Conservation (phyloP, 2,113 vertebrate species). For the Alligator sinensis region DNA sequence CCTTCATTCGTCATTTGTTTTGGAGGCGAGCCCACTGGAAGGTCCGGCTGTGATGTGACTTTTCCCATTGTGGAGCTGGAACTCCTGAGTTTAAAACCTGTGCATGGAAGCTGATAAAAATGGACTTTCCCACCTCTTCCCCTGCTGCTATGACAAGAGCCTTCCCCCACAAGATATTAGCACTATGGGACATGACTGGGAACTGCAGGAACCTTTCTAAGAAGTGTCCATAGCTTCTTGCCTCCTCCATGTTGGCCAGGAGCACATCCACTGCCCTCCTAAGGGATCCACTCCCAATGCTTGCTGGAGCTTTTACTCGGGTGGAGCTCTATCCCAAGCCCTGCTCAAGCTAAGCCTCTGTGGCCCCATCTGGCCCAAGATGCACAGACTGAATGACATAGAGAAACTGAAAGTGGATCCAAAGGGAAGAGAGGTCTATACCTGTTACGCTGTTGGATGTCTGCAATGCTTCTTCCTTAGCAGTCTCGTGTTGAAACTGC, state of each 20-base stretch:
- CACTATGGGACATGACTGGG: background rate
- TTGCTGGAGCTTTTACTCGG: accelerated
- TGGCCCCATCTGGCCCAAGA: background rate
- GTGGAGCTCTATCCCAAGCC: background rate
- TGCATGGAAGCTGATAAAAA: background rate
- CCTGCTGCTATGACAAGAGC: accelerated
- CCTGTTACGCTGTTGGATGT: background rate
- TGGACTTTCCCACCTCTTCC: background rate
- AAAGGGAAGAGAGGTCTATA: background rate
- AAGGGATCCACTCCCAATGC: accelerated
- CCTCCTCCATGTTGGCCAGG: background rate
- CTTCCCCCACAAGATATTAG: background rate
- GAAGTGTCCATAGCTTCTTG: background rate
- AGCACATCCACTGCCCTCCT: background rate
- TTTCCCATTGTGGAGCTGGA: background rate
- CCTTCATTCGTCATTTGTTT: background rate
- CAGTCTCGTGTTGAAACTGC: background rate
- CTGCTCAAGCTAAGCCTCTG: accelerated
- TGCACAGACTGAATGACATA: background rate
- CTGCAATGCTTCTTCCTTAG: slow-evolving; percentile 42
- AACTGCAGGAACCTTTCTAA: no score
- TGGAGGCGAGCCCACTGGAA: background rate
- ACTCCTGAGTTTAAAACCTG: accelerated
- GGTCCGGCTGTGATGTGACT: background rate
- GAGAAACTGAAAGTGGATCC: background rate